Conservation (phyloP, 1,140 invertebrate species). For the Drosophila tani region DNA sequence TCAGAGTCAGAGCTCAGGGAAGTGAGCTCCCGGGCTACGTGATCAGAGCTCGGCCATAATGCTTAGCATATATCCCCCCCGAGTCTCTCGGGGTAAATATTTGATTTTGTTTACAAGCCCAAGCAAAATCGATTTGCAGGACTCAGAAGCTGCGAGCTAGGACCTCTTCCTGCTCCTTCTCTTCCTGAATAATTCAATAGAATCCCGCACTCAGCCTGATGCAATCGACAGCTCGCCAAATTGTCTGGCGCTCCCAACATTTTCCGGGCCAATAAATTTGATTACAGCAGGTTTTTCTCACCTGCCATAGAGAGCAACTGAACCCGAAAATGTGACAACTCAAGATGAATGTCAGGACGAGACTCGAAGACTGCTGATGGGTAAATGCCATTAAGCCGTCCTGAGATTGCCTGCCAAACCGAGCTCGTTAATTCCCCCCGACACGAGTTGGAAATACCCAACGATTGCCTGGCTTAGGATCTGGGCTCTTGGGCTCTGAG, state of each 20-base stretch:
- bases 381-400: constrained; percentile 39
- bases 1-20: constrained; percentile 27
- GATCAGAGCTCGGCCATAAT: constrained; percentile 26
- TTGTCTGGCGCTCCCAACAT: constrained; percentile 53
- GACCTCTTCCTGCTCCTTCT: constrained; percentile 5
- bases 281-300: constrained; percentile 36
- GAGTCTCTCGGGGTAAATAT: constrained; percentile 22
- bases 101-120: constrained; percentile 39
- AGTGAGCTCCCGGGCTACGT: constrained; percentile 12
- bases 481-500: constrained; percentile 3
- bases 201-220: constrained; percentile 45
- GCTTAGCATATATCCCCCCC: constrained; percentile 4
- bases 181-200: constrained; percentile 72
- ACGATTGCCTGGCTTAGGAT: constrained; percentile 11
- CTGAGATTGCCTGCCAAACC: constrained; percentile 29
- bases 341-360: constrained; percentile 29
- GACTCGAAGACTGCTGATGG: constrained; percentile 10
- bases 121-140: constrained; percentile 34
- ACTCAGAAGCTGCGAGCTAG: background rate
- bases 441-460: constrained; percentile 15
- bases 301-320: constrained; percentile 46
- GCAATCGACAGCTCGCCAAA: constrained; percentile 77
- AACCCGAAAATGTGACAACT: constrained; percentile 62
- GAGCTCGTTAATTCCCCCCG: constrained; percentile 40
- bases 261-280: constrained; percentile 76